Base-by-base conservation (phyloP, 2,113 vertebrate species). In the Salvelinus sp. region DNA sequence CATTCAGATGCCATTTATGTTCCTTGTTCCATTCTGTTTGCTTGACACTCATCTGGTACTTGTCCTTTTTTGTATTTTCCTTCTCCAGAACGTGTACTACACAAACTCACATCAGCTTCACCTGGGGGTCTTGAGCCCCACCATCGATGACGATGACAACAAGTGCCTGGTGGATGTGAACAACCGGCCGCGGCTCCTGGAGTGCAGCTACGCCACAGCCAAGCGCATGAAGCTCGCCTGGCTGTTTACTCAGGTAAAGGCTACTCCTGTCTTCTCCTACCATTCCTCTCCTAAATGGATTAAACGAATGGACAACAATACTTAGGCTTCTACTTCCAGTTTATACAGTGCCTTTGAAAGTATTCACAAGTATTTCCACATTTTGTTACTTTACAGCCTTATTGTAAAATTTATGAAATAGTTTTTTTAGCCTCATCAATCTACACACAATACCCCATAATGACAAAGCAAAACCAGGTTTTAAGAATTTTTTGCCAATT, bases 131-230 rank as follows among this genome's bases (percentile, higher is more conserved):
- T 92, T 99, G 85, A 99, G 98, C 86, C 96, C 98, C 86, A 99
- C 97, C 0, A 81, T 98, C 0, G 98, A 99, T 0, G 97, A 99
- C 0, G 96, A 97, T 2, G 98, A 99, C 94, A 99, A 98, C 93
- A 95, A 96, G 92, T 99, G 98, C 92, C 94, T 99, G 95, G 98
- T 99, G 88, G 98, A 99, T 38, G 96, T 99, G 87, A 98, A 98
- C 84, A 92, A 96, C 88, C 93, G 94, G 70, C 96, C 96, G 1
- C 91, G 96, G 79, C 96, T 99, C 88, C 95, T 99, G 13, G 98
- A 99, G 89, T 99, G 98, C 93, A 95, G 95, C 90, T 98, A 98
- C 2, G 97, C 98, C 84, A 91, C 95, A 85, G 93, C 95, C 88
- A 99, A 98, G 92, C 95, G 96, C 85, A 98, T 99, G 97, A 98